These are phyloP conservation scores for Apis mellifera DNA, from an alignment of 1,140 invertebrate genomes.

Conservation along the genomic window DNA sequence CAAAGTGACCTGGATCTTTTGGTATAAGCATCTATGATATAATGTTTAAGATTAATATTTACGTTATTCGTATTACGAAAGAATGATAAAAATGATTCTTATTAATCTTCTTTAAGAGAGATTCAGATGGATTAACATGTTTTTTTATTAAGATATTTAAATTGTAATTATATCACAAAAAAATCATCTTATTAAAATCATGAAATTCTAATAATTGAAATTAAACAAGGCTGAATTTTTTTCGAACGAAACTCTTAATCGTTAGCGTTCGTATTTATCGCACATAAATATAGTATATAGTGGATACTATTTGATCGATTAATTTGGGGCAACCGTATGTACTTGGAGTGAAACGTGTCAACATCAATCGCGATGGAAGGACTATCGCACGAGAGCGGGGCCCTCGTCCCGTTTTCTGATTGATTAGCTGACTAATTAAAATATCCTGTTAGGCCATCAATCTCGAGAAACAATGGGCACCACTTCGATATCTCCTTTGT, in stretches of 20 bases:
- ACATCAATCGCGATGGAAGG: background rate
- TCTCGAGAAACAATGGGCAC: constrained; percentile 4
- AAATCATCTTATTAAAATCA: too few species aligned
- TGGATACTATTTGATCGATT: background rate
- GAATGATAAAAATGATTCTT: too few species aligned
- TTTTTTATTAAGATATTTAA: too few species aligned
- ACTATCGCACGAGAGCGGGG: background rate
- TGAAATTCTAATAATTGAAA: too few species aligned
- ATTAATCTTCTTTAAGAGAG: too few species aligned
- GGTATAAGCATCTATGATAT: background rate
- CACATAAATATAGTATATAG: too few species aligned
- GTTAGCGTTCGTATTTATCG: background rate
- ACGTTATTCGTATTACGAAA: too few species aligned
- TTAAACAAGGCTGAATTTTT: too few species aligned
- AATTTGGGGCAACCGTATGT: background rate
- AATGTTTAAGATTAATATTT: background rate
- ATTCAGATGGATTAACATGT: too few species aligned
- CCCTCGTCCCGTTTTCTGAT: background rate
- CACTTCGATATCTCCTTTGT: background rate
- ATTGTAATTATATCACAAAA: too few species aligned
- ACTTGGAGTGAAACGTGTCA: background rate
- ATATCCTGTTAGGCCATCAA: constrained; percentile 13
- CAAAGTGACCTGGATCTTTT: background rate
- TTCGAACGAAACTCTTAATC: too few species aligned
- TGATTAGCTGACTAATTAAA: constrained; percentile 32